Conservation (phyloP, 2,113 vertebrate species). For the Anarrhichthys ocellatus region DNA sequence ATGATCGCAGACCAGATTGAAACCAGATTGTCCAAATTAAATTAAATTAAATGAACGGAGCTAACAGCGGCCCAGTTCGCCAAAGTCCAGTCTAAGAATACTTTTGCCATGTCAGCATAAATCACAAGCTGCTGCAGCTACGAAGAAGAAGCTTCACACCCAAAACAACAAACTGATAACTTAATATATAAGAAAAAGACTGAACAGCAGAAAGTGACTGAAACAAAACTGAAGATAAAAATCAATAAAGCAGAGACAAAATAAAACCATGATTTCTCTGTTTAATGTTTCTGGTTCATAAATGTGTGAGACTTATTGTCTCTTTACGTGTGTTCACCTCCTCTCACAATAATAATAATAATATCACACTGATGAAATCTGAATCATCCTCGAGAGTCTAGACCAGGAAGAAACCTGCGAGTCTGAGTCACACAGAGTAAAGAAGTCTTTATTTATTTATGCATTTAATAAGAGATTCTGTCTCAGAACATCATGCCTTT, state of each 20-base stretch:
- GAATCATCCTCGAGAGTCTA: neutral
- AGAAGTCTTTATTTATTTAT: neutral
- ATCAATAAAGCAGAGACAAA: no score
- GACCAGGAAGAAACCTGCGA: no score
- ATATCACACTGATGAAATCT: neutral
- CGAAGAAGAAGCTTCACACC: no score
- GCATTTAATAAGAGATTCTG: no score
- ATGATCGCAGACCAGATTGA: neutral
- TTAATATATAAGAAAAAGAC: no score
- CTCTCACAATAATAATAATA: neutral
- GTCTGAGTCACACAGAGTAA: neutral
- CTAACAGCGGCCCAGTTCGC: neutral
- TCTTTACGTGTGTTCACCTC: neutral
- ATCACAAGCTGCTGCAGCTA: neutral
- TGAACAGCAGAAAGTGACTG: neutral
- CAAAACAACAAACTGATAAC: neutral
- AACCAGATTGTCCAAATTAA: slow-evolving; percentile 5
- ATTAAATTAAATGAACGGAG: neutral
- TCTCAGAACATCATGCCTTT: neutral
- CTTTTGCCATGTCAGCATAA: neutral
- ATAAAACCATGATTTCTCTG: no score
- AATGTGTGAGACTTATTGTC: no score
- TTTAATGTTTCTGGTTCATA: no score
- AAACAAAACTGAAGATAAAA: no score
- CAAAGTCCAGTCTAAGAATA: neutral